phyloP scores from a whole-genome alignment of 2,888 invertebrate genomes.

The Scaptomyza tumidula region DNA sequence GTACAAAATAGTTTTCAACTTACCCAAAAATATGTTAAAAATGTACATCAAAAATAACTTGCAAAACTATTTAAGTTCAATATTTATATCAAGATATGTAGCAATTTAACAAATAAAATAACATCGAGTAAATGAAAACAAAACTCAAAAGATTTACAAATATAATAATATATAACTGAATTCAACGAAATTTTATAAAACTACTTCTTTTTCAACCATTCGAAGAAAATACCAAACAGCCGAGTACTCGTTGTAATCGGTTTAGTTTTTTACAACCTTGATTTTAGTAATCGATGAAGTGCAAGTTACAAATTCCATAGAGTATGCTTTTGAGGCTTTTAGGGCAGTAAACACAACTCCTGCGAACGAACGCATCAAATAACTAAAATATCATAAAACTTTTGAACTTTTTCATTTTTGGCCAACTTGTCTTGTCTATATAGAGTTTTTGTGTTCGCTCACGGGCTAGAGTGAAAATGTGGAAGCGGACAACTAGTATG shows the following conservation, averaged over 20 bases:
- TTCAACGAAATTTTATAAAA: too few relatives aligned
- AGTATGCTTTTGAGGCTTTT: conserved; percentile 18
- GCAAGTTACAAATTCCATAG: conserved; percentile 36
- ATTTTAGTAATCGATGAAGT: conserved; percentile 37
- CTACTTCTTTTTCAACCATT: too few relatives aligned
- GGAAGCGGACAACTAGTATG: conserved; percentile 3
- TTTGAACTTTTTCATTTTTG: conserved; percentile 57
- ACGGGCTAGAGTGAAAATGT: neutral
- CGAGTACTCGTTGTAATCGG: neutral
- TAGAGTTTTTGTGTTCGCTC: conserved; percentile 7
- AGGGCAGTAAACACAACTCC: conserved; percentile 26
- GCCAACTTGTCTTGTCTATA: conserved; percentile 30
- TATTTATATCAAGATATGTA: too few relatives aligned
- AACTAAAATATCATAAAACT: conserved; percentile 73
- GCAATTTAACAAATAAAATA: too few relatives aligned
- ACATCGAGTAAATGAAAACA: too few relatives aligned
- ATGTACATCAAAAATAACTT: too few relatives aligned
- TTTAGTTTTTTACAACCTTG: conserved; percentile 1
- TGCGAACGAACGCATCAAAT: conserved; percentile 52
- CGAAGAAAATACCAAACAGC: neutral
- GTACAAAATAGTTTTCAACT: neutral
- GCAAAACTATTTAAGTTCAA: too few relatives aligned
- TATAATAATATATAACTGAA: neutral
- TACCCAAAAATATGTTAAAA: neutral
- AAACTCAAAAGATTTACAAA: too few relatives aligned